Base-by-base conservation (phyloP, 2,797 vertebrate genomes). In the Huso huso region DNA sequence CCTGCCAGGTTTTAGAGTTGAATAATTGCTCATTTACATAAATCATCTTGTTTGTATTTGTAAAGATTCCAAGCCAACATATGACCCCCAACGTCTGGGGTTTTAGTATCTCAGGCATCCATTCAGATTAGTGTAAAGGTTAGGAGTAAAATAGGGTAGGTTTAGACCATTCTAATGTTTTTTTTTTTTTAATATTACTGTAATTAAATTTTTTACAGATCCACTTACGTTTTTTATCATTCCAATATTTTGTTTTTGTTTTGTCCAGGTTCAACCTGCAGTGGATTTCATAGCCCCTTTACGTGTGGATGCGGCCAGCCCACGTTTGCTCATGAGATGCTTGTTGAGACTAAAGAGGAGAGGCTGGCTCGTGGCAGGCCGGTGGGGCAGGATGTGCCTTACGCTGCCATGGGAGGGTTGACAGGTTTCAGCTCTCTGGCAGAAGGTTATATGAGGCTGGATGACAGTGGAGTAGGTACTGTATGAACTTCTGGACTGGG, bases 381-480 rank as follows among this genome's bases (percentile, higher is more conserved):
- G 0, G 85, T 92, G 68, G 95, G 95, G 49, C 79, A 67, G 58
- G 88, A 91, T n/a, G 87, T 93, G 61, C 90, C 93, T 4, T 96
- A 92, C 0, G 90, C 90, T 61, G 94, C 94, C 1, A 92, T 97
- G 93, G 95, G 94, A 48, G 94, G 93, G 1, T 72, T 98, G 70
- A 95, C 92, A 0, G 93, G 94, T 10, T 97, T 95, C 76, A 94
- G 89, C 71, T 96, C 95, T 0, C 79, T 97, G 62, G 79, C 88
- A 68, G 93, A 95, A 68, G 93, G 94, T 65, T 94, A 94, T 80
- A 77, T 93, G 67, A 81, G 90, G 68, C 81, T 95, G 0, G 88
- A 93, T 71, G 77, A 80, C 68, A 88, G 87, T 48, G 86, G 86
- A 37, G 72, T 82, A 75, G 89, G 94, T 95, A 75, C 66, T 37